Percentiles rank a stretch among this genome's conserved stretches.
Evolutionary conservation across 2,113 vertebrate genomes (phyloP).

Genomic region (Mustela nigripes): DNA sequence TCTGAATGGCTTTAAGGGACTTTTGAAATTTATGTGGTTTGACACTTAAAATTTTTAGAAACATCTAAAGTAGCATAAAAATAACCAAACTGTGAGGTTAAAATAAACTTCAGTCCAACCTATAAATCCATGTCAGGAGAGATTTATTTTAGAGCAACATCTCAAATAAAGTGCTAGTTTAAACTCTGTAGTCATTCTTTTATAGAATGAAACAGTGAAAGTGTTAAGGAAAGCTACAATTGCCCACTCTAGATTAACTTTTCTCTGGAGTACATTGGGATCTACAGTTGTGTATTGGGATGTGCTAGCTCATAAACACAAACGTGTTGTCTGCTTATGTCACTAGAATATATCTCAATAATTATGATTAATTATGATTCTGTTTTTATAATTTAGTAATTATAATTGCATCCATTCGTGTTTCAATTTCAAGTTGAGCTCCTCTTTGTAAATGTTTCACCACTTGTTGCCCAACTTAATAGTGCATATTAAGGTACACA

Average conservation of each 20-base stretch:
- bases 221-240: background rate
- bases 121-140: conserved; percentile 65
- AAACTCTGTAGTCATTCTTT: conserved; percentile 37
- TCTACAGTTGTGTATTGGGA: background rate
- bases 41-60: conserved; percentile 79
- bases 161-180: conserved; percentile 64
- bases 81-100: conserved; percentile 69
- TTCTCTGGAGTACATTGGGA: background rate
- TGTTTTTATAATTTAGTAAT: background rate
- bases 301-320: background rate
- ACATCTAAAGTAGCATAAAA: conserved; percentile 70
- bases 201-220: conserved; percentile 63
- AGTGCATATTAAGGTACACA: background rate
- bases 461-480: background rate
- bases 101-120: conserved; percentile 64
- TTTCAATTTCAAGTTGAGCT: conserved; percentile 16
- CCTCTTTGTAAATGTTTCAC: conserved; percentile 8
- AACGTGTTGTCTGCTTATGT: background rate
- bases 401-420: background rate
- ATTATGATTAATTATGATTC: conserved; percentile 13
- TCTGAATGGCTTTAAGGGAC: conserved; percentile 81
- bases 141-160: conserved; percentile 71
- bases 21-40: conserved; percentile 81
- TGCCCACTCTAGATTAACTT: background rate
- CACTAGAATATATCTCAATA: background rate